Conservation (phyloP, 2,113 vertebrate species). For the Heterotis niloticus region DNA sequence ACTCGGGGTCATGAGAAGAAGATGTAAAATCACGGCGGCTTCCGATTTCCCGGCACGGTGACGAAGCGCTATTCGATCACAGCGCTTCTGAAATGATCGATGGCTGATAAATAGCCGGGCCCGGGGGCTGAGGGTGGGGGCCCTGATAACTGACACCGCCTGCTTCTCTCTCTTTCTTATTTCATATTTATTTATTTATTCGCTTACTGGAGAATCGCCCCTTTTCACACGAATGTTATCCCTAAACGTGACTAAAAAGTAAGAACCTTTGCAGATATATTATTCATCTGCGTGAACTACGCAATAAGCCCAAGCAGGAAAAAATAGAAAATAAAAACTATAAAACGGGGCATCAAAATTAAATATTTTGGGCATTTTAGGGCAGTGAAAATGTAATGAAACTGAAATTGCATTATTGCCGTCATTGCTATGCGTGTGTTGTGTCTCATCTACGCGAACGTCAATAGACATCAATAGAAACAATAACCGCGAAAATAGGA, state of each 20-base stretch:
- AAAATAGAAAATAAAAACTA: not conserved
- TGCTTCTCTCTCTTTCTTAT: no score
- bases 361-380: not conserved
- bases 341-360: not conserved
- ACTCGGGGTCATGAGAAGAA: no score
- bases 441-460: not conserved
- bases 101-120: conserved; percentile 22
- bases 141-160: not conserved
- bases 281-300: not conserved
- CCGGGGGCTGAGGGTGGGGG: conserved; percentile 33
- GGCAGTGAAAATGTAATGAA: not conserved
- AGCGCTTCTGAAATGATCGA: conserved; percentile 9
- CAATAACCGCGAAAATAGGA: not conserved
- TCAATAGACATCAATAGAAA: conserved; percentile 3
- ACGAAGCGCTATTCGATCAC: not conserved
- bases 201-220: not conserved
- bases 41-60: not conserved
- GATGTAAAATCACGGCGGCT: no score
- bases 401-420: no score
- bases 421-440: not conserved
- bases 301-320: not conserved
- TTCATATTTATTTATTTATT: not conserved
- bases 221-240: not conserved
- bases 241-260: not conserved
- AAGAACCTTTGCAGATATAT: not conserved